Evolutionary conservation across 2,113 vertebrate species (phyloP).

Genomic region (Falco punctatus): DNA sequence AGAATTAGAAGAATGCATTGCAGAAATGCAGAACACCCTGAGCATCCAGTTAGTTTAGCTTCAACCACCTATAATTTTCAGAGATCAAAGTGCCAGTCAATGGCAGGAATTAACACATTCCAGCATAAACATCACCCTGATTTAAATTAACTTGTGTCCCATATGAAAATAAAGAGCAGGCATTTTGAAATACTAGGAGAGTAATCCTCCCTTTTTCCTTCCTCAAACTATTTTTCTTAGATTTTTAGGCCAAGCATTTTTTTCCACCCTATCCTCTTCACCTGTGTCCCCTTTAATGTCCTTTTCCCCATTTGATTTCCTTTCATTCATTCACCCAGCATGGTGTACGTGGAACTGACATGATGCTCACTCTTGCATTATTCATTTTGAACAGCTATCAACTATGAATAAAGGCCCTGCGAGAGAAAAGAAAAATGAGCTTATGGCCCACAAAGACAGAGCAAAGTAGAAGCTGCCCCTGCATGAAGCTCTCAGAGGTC

Average conservation of each 20-base stretch:
- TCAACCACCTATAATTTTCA: conserved; percentile 19
- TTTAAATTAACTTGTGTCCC: not conserved
- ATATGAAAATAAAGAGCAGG: not conserved
- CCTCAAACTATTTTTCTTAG: not conserved
- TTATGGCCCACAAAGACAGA: not conserved
- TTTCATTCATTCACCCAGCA: not conserved
- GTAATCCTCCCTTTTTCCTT: not conserved
- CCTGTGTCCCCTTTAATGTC: not conserved
- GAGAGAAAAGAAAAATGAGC: not conserved
- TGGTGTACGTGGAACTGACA: not conserved
- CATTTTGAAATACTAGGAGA: not conserved
- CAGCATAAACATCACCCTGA: not conserved
- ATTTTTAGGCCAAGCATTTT: not conserved
- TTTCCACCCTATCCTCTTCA: not conserved
- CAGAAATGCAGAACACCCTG: conserved; percentile 41
- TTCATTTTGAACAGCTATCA: not conserved
- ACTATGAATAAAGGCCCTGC: not conserved
- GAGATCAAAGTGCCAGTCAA: conserved; percentile 14
- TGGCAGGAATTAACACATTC: conserved; percentile 48
- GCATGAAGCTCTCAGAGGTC: not conserved
- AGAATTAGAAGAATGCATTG: conserved; percentile 32
- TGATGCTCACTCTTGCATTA: not conserved
- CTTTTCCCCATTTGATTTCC: not conserved
- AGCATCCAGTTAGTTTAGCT: conserved; percentile 29
- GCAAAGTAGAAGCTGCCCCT: not conserved